Base-by-base conservation (phyloP, 2,797 vertebrate species). In the Halcyon badia region DNA sequence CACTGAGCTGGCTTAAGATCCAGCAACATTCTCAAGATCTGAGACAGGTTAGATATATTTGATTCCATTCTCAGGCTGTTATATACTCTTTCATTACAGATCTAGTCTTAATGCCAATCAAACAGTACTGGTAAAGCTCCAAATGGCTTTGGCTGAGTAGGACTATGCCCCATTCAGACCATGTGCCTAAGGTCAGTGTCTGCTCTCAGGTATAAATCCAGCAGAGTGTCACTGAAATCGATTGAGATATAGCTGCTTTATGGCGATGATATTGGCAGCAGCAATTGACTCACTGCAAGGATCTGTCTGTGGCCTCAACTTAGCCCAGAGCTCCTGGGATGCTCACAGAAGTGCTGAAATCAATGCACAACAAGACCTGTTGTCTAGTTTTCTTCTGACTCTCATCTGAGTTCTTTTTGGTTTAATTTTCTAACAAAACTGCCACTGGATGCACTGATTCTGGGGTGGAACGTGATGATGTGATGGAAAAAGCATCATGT, bases 171-270 rank as follows among this genome's bases (percentile, higher is more conserved):
- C 5, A 1, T 65, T 91, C 72, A 88, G 84, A 87, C 61, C 46
- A 39, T 46, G 37, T 61, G 49, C 54, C 69, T 91, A 86, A 87
- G 87, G 87, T 78, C 92, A 88, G 82, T 69, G 88, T 75, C 91
- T 86, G 61, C 54, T 96, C 46, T 83, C 79, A 81, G 76, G 65
- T 91, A 89, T 94, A 94, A 97, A 97, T 94, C 85, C 54, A 76
- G 39, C 6, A 42, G 49, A 69, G 60, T 48, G 54, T 33, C 70
- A 76, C 51, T 69, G 79, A 76, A 94, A 89, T 90, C 78, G 85
- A 39, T 83, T 37, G 60, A 92, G 81, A 44, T 73, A 62, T 1
- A 75, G 35, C 39, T 88, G 94, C 88, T 97, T 91, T 81, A 86
- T 13, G 26, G 62, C 46, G 39, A 76, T 79, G 48, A 24, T 58